These are phyloP conservation scores for Muntiacus muntjak DNA, from an alignment of 2,113 vertebrate genomes.

Conservation along the genomic window DNA sequence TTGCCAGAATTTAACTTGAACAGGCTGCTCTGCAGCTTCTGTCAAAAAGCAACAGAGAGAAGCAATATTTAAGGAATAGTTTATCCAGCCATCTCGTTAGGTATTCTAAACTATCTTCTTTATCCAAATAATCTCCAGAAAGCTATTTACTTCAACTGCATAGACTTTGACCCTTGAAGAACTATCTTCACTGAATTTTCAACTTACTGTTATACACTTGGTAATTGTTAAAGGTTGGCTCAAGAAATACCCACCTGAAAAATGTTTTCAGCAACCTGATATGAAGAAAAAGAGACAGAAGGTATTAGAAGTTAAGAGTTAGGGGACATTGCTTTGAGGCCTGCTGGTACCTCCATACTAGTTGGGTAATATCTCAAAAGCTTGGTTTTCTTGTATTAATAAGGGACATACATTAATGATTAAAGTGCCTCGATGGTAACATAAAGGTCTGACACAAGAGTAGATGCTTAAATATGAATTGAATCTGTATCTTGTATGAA, in stretches of 20 bases:
- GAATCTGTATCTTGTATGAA: not conserved
- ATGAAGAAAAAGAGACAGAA: not conserved
- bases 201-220: not conserved
- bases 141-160: not conserved
- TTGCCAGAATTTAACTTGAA: conserved; percentile 57
- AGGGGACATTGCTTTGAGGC: not conserved
- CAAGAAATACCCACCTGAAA: not conserved
- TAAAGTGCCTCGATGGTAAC: not conserved
- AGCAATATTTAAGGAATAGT: not conserved
- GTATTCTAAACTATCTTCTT: conserved; percentile 29
- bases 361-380: not conserved
- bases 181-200: not conserved
- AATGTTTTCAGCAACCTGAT: not conserved
- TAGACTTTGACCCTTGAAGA: not conserved
- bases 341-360: not conserved
- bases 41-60: conserved; percentile 30
- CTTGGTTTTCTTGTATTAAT: not conserved
- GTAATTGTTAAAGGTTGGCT: not conserved
- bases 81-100: conserved; percentile 32
- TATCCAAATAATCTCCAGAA: conserved; percentile 41
- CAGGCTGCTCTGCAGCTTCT: conserved; percentile 13
- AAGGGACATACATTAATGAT: not conserved
- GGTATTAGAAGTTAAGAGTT: not conserved
- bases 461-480: not conserved
- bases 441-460: not conserved